These are phyloP conservation scores for Danionella cerebrum DNA, from an alignment of 2,113 vertebrate species.

Conservation along the genomic window DNA sequence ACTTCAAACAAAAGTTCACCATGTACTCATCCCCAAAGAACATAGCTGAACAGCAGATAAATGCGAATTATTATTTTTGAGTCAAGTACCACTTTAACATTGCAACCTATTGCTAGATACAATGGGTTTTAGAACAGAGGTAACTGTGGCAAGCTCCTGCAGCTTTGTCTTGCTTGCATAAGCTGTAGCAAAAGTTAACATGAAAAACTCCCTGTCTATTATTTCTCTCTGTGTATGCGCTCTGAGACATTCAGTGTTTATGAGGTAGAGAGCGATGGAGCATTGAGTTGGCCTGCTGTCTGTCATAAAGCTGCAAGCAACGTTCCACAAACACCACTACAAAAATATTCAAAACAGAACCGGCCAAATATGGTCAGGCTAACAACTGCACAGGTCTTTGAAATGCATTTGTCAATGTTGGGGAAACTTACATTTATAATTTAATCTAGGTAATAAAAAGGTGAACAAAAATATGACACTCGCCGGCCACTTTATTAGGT, in stretches of 20 bases:
- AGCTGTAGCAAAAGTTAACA: background rate
- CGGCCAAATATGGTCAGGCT: constrained; percentile 31
- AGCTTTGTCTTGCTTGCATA: background rate
- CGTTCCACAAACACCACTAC: constrained; percentile 49
- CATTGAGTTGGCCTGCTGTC: constrained; percentile 54
- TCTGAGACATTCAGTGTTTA: constrained; percentile 4
- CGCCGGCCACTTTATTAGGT: too few relatives aligned
- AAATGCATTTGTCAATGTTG: constrained; percentile 25
- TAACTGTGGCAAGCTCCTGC: background rate
- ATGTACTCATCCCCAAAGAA: too few relatives aligned
- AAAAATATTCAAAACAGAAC: constrained; percentile 44
- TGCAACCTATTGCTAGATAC: too few relatives aligned
- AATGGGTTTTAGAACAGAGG: too few relatives aligned
- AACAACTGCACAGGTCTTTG: constrained; percentile 28
- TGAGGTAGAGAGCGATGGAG: constrained; percentile 16
- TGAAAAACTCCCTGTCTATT: background rate
- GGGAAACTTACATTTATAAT: constrained; percentile 38
- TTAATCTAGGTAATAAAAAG: background rate
- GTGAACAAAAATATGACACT: too few relatives aligned
- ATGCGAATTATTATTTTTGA: too few relatives aligned
- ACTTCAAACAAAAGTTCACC: too few relatives aligned
- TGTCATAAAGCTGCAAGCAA: constrained; percentile 64
- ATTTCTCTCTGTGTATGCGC: background rate
- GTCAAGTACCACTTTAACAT: too few relatives aligned
- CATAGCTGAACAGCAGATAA: too few relatives aligned